phyloP scores from a whole-genome alignment of 2,113 vertebrate genomes.

The Suncus etruscus region DNA sequence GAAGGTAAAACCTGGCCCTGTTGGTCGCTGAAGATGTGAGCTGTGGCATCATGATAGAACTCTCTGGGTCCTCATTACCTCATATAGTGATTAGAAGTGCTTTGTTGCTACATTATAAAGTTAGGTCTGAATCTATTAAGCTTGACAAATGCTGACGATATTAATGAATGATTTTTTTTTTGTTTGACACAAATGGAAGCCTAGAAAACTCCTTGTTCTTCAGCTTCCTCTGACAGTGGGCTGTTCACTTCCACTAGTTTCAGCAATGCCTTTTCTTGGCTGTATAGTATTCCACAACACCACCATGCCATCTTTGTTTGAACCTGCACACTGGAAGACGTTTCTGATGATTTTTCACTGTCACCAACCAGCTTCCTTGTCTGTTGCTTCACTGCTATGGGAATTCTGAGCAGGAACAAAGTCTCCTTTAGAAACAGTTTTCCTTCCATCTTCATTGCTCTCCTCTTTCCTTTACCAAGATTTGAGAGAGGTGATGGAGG shows the following conservation, averaged over 20 bases:
- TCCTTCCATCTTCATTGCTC: not conserved
- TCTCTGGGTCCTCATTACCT: not conserved
- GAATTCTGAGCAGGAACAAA: not conserved
- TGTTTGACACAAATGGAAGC: not conserved
- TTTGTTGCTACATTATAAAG: not conserved
- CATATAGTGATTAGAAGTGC: not conserved
- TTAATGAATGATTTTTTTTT: not conserved
- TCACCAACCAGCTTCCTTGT: not conserved
- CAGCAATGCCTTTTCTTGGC: not conserved
- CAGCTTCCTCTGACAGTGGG: not conserved
- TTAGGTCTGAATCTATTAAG: not conserved
- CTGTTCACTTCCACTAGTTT: not conserved
- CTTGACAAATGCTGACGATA: not conserved
- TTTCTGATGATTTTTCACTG: not conserved
- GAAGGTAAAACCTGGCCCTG: not conserved
- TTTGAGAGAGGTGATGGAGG: slow-evolving; percentile 57
- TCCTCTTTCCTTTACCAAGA: slow-evolving; percentile 65
- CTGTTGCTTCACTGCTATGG: too few relatives aligned
- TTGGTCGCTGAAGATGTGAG: not conserved
- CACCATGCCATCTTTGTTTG: not conserved
- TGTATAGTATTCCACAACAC: not conserved
- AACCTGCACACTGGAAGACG: too few relatives aligned
- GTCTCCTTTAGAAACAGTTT: not conserved
- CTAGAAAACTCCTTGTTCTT: not conserved
- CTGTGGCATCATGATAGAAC: not conserved